Conservation (phyloP, 2,797 vertebrate species). For the Allenopithecus nigroviridis region DNA sequence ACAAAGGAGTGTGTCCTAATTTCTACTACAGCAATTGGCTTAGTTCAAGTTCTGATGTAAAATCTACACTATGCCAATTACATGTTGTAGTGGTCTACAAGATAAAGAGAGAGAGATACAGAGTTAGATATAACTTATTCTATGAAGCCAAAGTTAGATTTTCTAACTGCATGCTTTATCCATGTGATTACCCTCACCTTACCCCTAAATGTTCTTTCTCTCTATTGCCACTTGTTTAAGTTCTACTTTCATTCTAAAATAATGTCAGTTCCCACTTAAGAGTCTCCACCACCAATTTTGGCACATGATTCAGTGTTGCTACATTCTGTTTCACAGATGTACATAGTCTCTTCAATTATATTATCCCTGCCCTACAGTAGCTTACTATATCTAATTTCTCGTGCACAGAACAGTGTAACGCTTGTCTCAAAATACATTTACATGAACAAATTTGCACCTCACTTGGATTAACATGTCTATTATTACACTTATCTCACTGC, state of each 20-base stretch:
- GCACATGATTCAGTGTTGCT: not conserved
- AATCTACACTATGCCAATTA: not conserved
- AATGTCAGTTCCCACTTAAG: not conserved
- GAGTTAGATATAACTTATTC: slow-evolving; percentile 16
- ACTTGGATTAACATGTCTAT: not conserved
- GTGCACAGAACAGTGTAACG: not conserved
- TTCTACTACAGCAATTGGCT: not conserved
- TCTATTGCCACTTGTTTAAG: not conserved
- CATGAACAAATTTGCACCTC: slow-evolving; percentile 8
- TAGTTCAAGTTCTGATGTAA: slow-evolving; percentile 29
- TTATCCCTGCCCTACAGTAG: not conserved
- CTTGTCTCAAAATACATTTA: not conserved
- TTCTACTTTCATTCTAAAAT: slow-evolving; percentile 48
- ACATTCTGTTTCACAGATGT: not conserved
- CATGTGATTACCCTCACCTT: not conserved
- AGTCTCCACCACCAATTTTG: not conserved
- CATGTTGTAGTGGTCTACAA: not conserved
- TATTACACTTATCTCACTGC: not conserved
- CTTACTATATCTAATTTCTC: slow-evolving; percentile 20
- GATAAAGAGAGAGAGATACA: not conserved
- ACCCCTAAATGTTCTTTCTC: not conserved
- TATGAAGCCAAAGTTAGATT: slow-evolving; percentile 15
- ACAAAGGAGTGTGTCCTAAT: slow-evolving; percentile 34
- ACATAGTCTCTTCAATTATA: not conserved
- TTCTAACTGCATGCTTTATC: slow-evolving; percentile 2